Evolutionary conservation across 2,797 vertebrate genomes (phyloP).

Genomic region (Trichosurus vulpecula): DNA sequence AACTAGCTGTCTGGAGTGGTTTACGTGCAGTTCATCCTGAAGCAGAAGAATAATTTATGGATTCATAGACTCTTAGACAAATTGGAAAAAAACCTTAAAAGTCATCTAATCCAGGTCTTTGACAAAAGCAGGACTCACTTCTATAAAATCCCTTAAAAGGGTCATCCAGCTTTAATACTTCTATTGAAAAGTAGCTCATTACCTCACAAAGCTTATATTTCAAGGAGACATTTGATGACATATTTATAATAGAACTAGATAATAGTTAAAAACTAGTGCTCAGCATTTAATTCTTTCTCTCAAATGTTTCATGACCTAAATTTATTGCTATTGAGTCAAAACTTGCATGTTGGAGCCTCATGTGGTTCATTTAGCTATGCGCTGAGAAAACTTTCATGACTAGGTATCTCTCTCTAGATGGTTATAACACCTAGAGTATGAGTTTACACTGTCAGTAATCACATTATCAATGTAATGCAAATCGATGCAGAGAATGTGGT

Average conservation of each 20-base stretch:
- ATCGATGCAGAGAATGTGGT: background rate
- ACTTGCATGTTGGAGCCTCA: background rate
- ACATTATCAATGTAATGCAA: background rate
- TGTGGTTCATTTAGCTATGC: background rate
- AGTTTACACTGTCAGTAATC: background rate
- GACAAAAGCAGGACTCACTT: background rate
- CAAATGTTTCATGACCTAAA: background rate
- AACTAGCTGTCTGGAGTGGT: background rate
- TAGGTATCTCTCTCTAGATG: background rate
- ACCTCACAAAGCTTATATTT: background rate
- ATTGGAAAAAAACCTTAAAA: background rate
- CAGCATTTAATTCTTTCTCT: background rate
- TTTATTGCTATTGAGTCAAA: background rate
- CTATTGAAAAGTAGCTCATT: background rate
- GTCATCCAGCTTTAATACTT: background rate
- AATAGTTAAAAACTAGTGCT: background rate
- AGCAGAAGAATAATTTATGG: background rate
- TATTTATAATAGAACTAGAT: background rate
- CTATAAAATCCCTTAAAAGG: background rate
- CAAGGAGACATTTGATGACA: background rate
- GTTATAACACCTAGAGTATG: background rate
- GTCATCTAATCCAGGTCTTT: background rate
- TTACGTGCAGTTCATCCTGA: conserved; percentile 12
- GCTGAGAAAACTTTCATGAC: background rate
- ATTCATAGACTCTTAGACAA: background rate